Conservation (phyloP, 1,140 invertebrate genomes). For the Hydropsyche tenuis region DNA sequence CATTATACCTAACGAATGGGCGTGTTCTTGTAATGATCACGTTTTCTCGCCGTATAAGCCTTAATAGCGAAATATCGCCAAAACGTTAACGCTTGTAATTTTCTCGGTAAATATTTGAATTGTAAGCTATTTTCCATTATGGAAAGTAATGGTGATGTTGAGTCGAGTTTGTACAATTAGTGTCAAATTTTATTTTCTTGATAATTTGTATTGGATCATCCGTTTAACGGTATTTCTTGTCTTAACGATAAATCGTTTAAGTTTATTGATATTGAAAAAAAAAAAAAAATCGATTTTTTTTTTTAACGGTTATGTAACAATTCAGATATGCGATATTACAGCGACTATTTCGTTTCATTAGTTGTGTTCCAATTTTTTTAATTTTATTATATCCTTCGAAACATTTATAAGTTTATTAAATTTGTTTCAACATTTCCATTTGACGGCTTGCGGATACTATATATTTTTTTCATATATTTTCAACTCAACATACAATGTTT, state of each 20-base stretch:
- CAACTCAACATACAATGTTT: too few species aligned
- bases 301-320: neutral
- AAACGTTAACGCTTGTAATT: too few species aligned
- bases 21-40: constrained; percentile 17
- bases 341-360: neutral
- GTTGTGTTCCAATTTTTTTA: neutral
- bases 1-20: neutral
- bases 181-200: too few species aligned
- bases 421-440: too few species aligned
- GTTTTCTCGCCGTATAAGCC: neutral
- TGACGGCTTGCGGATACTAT: neutral
- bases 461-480: neutral
- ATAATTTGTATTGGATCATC: neutral
- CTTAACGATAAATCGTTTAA: neutral
- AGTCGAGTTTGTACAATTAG: too few species aligned
- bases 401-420: too few species aligned
- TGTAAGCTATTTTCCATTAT: too few species aligned
- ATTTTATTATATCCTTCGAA: neutral
- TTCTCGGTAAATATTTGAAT: too few species aligned
- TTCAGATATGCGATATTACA: neutral
- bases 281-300: neutral
- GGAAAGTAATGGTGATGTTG: too few species aligned
- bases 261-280: neutral
- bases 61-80: neutral
- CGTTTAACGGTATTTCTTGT: neutral